phyloP scores from a whole-genome alignment of 2,113 vertebrate genomes.

The Cyprinus carpio region DNA sequence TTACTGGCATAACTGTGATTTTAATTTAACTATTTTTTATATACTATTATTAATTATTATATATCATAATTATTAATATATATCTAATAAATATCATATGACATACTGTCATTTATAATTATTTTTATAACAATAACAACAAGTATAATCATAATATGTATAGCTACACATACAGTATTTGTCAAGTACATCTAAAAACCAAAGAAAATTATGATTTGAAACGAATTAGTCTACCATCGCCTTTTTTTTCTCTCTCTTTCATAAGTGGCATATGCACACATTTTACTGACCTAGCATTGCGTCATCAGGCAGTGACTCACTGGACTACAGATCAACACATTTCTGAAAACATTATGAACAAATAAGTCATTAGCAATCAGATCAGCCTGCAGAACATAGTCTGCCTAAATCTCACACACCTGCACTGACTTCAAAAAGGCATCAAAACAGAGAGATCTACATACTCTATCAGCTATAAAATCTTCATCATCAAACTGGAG shows the following conservation, averaged over 20 bases:
- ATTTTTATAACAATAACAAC: too few relatives aligned
- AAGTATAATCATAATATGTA: too few relatives aligned
- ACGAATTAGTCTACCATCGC: background rate
- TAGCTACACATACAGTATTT: background rate
- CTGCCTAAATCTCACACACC: background rate
- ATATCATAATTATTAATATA: too few relatives aligned
- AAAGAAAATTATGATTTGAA: background rate
- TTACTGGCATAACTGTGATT: too few relatives aligned
- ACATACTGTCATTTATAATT: too few relatives aligned
- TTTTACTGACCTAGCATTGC: background rate
- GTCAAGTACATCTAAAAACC: background rate
- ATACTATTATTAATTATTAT: too few relatives aligned
- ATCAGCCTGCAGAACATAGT: background rate
- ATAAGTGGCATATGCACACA: background rate
- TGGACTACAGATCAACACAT: background rate
- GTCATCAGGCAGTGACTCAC: background rate
- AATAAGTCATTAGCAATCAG: background rate
- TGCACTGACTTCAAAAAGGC: background rate
- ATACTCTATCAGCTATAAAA: slow-evolving; percentile 11
- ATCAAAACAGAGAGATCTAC: background rate
- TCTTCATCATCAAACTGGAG: background rate
- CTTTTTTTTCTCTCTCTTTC: background rate
- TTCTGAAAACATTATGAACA: background rate
- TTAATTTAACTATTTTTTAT: too few relatives aligned
- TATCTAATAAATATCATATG: too few relatives aligned